These are phyloP conservation scores for Procambarus virginalis DNA, from an alignment of 1,140 invertebrate species.

Conservation along the genomic window DNA sequence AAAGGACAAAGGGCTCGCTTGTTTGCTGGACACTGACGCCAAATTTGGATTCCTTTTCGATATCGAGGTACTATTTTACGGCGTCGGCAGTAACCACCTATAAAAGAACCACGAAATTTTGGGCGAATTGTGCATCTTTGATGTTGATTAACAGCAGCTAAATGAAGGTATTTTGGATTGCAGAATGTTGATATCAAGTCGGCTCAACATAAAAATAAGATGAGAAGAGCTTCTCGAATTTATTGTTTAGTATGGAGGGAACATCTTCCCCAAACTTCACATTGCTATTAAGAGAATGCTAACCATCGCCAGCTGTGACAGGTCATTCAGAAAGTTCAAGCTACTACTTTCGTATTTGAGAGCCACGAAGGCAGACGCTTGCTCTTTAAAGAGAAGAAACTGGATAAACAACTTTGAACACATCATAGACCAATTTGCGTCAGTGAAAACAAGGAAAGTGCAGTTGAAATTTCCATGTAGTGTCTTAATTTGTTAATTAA, in stretches of 20 bases:
- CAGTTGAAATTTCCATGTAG: slow-evolving; percentile 11
- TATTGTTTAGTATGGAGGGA: slow-evolving; percentile 30
- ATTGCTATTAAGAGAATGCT: slow-evolving; percentile 31
- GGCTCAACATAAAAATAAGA: slow-evolving; percentile 12
- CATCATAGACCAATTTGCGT: slow-evolving; percentile 1
- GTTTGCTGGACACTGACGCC: neutral
- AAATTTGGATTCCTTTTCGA: neutral
- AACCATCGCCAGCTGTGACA: slow-evolving; percentile 23
- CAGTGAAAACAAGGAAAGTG: slow-evolving; percentile 16
- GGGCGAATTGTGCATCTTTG: neutral
- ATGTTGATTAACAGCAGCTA: slow-evolving; percentile 17
- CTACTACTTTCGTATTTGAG: slow-evolving; percentile 10
- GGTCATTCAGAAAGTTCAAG: slow-evolving; percentile 15
- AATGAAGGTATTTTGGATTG: slow-evolving; percentile 19
- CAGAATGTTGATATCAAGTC: slow-evolving; percentile 20
- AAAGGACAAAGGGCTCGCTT: neutral
- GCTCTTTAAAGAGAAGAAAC: neutral
- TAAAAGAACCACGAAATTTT: neutral
- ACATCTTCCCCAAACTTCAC: slow-evolving; percentile 13
- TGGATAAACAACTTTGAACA: neutral
- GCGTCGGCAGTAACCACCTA: neutral
- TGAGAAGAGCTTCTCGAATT: slow-evolving; percentile 5
- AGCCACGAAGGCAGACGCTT: neutral
- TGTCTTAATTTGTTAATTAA: slow-evolving; percentile 27
- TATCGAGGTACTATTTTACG: neutral